phyloP scores from a whole-genome alignment of 2,113 vertebrate genomes.

The Anguilla japonica region DNA sequence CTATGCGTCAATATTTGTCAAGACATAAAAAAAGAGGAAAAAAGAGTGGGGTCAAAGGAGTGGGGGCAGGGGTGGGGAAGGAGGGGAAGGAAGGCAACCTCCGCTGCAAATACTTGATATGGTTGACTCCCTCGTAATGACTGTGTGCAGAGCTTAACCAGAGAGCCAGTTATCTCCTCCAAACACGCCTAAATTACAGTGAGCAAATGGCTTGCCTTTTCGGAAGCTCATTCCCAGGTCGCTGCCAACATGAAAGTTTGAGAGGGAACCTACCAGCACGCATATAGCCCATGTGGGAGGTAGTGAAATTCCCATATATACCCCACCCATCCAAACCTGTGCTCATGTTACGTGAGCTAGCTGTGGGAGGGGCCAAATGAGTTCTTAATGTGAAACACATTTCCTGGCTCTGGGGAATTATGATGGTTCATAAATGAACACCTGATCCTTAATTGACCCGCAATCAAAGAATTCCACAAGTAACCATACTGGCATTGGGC shows the following conservation, averaged over 20 bases:
- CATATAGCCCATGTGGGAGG: not conserved
- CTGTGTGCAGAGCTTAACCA: constrained; percentile 22
- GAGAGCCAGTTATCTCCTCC: constrained; percentile 21
- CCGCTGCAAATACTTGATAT: not conserved
- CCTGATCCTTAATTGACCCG: not conserved
- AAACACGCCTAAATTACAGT: constrained; percentile 22
- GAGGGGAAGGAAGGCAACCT: not conserved
- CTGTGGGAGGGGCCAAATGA: not conserved
- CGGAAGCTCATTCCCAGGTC: constrained; percentile 14
- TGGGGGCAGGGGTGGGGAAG: too few species aligned
- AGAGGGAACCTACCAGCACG: not conserved
- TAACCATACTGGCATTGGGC: not conserved
- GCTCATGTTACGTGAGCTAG: not conserved
- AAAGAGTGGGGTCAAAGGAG: not conserved
- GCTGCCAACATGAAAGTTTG: constrained; percentile 18
- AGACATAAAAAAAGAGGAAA: not conserved
- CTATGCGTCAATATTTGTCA: not conserved
- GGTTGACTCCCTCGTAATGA: constrained; percentile 26
- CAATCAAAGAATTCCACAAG: not conserved
- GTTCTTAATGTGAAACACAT: not conserved
- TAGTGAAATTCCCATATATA: constrained; percentile 6
- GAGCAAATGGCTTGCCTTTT: not conserved
- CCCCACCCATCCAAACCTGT: not conserved
- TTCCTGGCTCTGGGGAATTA: not conserved
- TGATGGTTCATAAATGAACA: not conserved